Evolutionary conservation across 1,140 invertebrate genomes (phyloP), one percentile per base, ranked within the genome.

Genomic region (Drosophila subpulchrella): DNA sequence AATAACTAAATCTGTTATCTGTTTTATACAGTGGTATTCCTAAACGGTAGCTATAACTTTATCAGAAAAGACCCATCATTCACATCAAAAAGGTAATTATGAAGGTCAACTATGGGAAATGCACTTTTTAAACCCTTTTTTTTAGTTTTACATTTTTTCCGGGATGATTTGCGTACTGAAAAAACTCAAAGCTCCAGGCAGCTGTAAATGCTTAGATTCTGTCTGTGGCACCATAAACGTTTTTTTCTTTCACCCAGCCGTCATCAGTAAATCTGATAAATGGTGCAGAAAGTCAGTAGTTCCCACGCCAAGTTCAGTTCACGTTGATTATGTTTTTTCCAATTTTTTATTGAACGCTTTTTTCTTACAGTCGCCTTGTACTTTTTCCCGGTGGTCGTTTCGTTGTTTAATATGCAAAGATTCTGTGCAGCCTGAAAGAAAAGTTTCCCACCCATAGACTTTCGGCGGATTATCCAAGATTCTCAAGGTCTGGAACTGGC

Each of bases 201-300:
- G 60, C 47, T 65, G 60, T 68, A 50, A 68, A 46, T 42, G 65
- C 58, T 42, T 17, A 6, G 57, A 62, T 38, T 47, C 11, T 27
- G 57, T 30, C 15, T 59, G 4, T 6, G 34, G 63, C 8, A 17
- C 12, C 15, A 68, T 59, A 38, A 27, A 13, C 15, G 8, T 61
- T 50, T 42, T 42, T 67, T 38, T 20, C 42, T 53, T 68, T 10
- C 63, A 32, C 30, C 38, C 7, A 34, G 39, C 38, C 60, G 50
- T 66, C 65, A 68, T 68, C 65, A 66, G 65, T 46, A 68, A 68
- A 68, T 61, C 65, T 68, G 65, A 68, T 68, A 68, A 68, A 68
- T 68, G 65, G 65, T 68, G 65, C 65, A 68, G 61, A 68, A 68
- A 68, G 65, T 48, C 66, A 20, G 65, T 66, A 68, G 65, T 68